A percentile compares a stretch with the other conserved stretches of the same genome.
Evolutionary conservation across 2,888 invertebrate genomes (phyloP).

Genomic region (Monochamus alternatus): DNA sequence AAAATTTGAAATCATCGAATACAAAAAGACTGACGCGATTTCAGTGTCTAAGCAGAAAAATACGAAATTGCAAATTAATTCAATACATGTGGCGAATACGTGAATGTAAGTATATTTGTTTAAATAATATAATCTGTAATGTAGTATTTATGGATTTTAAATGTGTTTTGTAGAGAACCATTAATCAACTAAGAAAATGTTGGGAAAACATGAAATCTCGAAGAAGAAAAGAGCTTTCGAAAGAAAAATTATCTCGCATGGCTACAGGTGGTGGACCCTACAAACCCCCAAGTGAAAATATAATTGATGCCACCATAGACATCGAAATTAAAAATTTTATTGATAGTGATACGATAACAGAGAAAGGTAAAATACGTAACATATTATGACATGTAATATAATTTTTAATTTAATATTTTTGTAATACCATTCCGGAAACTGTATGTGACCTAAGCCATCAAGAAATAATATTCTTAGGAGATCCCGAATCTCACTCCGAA

Average conservation of each 20-base stretch:
- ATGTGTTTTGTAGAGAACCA: no score
- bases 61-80: not conserved
- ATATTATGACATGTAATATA: not conserved
- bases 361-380: not conserved
- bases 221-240: constrained; percentile 3
- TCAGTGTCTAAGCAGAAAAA: not conserved
- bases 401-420: not conserved
- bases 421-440: not conserved
- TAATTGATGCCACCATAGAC: not conserved
- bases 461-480: not conserved
- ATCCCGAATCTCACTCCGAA: not conserved
- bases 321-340: not conserved
- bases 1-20: not conserved
- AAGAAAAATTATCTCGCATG: not conserved
- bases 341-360: not conserved
- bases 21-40: not conserved
- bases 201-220: constrained; percentile 6
- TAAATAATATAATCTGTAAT: no score
- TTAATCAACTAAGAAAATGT: not conserved
- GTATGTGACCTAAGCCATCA: not conserved
- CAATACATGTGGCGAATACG: not conserved
- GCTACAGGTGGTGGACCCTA: constrained; percentile 1
- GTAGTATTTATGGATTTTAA: no score
- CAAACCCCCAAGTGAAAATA: not conserved
- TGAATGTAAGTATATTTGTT: no score